Evolutionary conservation across 2,888 invertebrate genomes (phyloP), one percentile per base, ranked within the genome.

Genomic region (Hyposoter dolosus): DNA sequence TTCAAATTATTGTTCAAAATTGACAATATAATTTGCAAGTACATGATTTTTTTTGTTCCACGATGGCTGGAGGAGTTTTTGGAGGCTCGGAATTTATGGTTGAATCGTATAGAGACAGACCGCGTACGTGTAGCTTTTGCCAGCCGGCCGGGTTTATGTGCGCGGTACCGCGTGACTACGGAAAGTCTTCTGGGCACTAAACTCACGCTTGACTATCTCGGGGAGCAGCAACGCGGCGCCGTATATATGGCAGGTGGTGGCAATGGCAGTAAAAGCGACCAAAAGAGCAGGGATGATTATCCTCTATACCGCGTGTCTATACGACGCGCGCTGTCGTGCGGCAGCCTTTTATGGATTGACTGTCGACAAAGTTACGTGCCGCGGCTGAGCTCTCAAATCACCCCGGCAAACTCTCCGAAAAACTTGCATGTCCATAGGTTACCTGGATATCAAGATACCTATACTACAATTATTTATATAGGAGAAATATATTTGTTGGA

Each of bases 341-440:
- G 45, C 76, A 19, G 15, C 60, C 40, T 69, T n/a, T n/a, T 82
- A 81, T 82, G 77, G 60, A 88, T 88, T 60, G 87, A 83, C 82
- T 88, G 87, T 86, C 88, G 82, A 80, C 75, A 10, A 63, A 81
- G 84, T 86, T 84, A 86, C 86, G 84, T 86, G 86, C 72, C 74
- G 75, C 75, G 75, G 77, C 80, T 53, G 32, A 79, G 68, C 56
- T 80, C 86, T 84, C 84, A 72, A 85, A 83, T 60, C 78, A 65
- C 53, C 53, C 53, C 53, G 63, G 68, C 56, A 50, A 66, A 72
- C 69, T 56, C 45, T 76, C 40, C 40, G 79, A 76, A 71, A 83
- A 76, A 40, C 23, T 19, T 56, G 32, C 28, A 35, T 35, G 23
- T 47, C 50, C 35, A 50, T 32, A 35, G n/a, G n/a, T n/a, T n/a